Evolutionary conservation across 2,888 invertebrate species (phyloP).

Genomic region (Athetis lepigone): DNA sequence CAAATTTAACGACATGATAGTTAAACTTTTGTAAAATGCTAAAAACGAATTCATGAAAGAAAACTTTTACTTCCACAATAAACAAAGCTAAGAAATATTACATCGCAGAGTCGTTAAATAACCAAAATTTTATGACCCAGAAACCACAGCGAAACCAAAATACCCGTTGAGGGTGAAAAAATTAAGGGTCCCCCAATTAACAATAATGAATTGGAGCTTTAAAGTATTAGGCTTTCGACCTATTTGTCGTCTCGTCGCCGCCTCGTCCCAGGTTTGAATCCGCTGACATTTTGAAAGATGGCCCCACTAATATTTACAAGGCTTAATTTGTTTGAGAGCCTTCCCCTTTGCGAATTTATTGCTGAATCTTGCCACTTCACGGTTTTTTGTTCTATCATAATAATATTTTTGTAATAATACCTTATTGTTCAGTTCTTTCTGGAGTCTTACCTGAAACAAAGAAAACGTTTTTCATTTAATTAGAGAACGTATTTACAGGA

Average conservation of each 20-base stretch:
- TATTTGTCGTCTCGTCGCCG: conserved; percentile 74
- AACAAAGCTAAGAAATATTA: conserved; percentile 47
- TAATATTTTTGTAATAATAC: conserved; percentile 51
- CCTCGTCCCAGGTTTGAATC: conserved; percentile 69
- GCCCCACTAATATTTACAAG: conserved; percentile 75
- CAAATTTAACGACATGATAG: too few relatives aligned
- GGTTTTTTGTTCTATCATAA: conserved; percentile 47
- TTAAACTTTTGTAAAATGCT: neutral
- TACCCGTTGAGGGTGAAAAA: conserved; percentile 59
- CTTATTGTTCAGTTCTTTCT: conserved; percentile 29
- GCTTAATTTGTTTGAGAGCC: conserved; percentile 76
- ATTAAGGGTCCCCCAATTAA: conserved; percentile 77
- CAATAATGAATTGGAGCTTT: conserved; percentile 82
- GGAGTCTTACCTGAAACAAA: conserved; percentile 56
- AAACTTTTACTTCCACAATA: conserved; percentile 25
- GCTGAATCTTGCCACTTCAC: conserved; percentile 41
- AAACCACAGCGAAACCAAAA: conserved; percentile 55
- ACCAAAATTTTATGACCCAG: conserved; percentile 51
- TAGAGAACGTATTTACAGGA: neutral
- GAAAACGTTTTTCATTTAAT: conserved; percentile 19
- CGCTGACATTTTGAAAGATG: conserved; percentile 79
- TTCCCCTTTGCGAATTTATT: conserved; percentile 62
- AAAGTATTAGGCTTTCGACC: conserved; percentile 73
- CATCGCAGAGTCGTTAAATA: conserved; percentile 20
- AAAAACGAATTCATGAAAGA: neutral